Evolutionary conservation across 1,140 invertebrate genomes (phyloP).

Genomic region (Danaus plexippus): DNA sequence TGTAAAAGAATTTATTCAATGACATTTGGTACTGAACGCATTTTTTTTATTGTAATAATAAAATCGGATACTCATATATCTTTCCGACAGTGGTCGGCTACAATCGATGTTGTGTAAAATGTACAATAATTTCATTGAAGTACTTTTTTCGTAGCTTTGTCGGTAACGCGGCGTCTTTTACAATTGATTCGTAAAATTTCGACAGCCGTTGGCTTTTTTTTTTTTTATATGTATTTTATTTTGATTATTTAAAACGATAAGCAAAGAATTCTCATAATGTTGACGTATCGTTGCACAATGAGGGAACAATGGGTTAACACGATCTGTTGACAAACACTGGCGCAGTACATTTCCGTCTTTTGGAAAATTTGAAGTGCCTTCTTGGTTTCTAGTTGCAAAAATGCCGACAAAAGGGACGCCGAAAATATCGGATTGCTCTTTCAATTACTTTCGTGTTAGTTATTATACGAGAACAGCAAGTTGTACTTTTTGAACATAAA

Average conservation of each 20-base stretch:
- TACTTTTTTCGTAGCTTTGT: constrained; percentile 35
- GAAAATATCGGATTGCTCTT: too few relatives aligned
- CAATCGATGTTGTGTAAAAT: constrained; percentile 45
- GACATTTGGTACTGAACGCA: not conserved
- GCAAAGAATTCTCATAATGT: constrained; percentile 42
- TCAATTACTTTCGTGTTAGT: too few relatives aligned
- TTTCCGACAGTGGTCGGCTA: constrained; percentile 32
- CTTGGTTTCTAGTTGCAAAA: too few relatives aligned
- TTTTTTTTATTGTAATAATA: constrained; percentile 4
- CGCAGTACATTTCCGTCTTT: too few relatives aligned
- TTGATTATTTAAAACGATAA: constrained; percentile 61
- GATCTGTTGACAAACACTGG: constrained; percentile 20
- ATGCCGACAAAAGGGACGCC: too few relatives aligned
- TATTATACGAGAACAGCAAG: too few relatives aligned
- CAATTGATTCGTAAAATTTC: constrained; percentile 53
- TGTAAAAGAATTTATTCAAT: too few relatives aligned
- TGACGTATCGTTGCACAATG: constrained; percentile 34
- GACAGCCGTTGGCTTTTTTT: constrained; percentile 41
- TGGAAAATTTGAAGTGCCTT: too few relatives aligned
- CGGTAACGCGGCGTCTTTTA: constrained; percentile 35
- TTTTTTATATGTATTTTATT: constrained; percentile 41
- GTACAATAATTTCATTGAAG: not conserved
- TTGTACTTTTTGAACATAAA: too few relatives aligned
- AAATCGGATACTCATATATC: constrained; percentile 27
- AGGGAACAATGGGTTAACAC: constrained; percentile 16